Percentiles rank a stretch among this genome's conserved stretches.
Evolutionary conservation across 2,888 invertebrate species (phyloP).

Genomic region (Thereva unica): DNA sequence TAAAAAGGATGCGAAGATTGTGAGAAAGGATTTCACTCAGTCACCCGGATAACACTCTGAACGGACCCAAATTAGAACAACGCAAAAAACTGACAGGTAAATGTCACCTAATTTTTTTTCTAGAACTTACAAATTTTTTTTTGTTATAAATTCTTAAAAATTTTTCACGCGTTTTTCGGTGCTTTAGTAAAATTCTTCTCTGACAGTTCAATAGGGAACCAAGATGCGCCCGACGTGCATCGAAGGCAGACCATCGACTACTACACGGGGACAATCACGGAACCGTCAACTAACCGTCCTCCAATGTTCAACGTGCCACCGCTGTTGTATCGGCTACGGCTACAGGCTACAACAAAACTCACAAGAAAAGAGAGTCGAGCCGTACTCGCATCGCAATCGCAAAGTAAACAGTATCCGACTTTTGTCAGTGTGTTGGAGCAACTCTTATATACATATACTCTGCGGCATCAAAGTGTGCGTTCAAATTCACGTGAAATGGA

Average conservation of each 20-base stretch:
- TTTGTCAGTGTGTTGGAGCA: too few relatives aligned
- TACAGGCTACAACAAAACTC: constrained; percentile 16
- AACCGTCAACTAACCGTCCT: constrained; percentile 10
- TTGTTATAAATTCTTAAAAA: not conserved
- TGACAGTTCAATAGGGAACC: not conserved
- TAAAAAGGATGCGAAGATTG: too few relatives aligned
- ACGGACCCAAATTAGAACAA: not conserved
- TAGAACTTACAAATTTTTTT: not conserved
- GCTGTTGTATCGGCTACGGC: constrained; percentile 8
- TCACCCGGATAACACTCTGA: too few relatives aligned
- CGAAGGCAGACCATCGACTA: constrained; percentile 42
- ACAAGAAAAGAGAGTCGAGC: too few relatives aligned
- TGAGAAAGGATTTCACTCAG: too few relatives aligned
- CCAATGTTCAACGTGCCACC: constrained; percentile 24
- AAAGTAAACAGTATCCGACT: too few relatives aligned
- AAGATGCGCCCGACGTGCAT: constrained; percentile 32
- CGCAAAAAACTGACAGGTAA: not conserved
- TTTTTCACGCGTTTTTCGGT: too few relatives aligned
- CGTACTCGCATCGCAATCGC: too few relatives aligned
- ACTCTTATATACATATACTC: too few relatives aligned
- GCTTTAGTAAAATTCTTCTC: too few relatives aligned
- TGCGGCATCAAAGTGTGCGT: not conserved
- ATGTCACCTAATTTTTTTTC: not conserved
- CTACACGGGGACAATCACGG: constrained; percentile 30
- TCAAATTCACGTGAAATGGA: constrained; percentile 16